Percentiles rank a stretch among this genome's conserved stretches.
Evolutionary conservation across 2,797 vertebrate genomes (phyloP).

Genomic region (Crenuchus spilurus): DNA sequence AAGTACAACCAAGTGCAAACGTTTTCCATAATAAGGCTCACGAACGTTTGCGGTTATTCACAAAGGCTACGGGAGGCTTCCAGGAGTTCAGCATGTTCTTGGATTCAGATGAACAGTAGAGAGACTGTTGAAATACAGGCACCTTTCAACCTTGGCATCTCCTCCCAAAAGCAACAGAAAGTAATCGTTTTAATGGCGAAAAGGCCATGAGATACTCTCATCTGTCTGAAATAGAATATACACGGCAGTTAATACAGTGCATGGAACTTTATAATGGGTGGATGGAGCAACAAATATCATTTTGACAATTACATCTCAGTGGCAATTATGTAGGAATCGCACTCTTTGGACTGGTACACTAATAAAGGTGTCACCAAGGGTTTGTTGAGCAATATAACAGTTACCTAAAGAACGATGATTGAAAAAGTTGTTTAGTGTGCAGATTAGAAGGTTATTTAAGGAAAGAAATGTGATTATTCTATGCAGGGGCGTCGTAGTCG

Average conservation of each 20-base stretch:
- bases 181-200: not conserved
- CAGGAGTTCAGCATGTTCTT: constrained; percentile 18
- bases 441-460: too few relatives aligned
- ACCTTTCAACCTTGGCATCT: constrained; percentile 1
- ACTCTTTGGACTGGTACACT: too few relatives aligned
- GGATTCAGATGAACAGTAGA: not conserved
- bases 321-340: too few relatives aligned
- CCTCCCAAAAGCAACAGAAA: not conserved
- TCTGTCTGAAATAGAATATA: not conserved
- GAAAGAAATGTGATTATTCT: too few relatives aligned
- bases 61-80: not conserved
- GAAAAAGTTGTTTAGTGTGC: too few relatives aligned
- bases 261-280: not conserved
- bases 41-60: constrained; percentile 14
- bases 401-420: too few relatives aligned
- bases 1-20: constrained; percentile 5
- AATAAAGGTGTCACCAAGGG: too few relatives aligned
- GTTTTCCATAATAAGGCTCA: constrained; percentile 20
- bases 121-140: constrained; percentile 7
- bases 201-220: not conserved
- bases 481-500: too few relatives aligned
- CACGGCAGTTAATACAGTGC: not conserved
- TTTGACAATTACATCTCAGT: too few relatives aligned
- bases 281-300: too few relatives aligned
- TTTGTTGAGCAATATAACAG: too few relatives aligned